phyloP scores from a whole-genome alignment of 1,140 invertebrate genomes.

The Drosophila sulfurigaster region DNA sequence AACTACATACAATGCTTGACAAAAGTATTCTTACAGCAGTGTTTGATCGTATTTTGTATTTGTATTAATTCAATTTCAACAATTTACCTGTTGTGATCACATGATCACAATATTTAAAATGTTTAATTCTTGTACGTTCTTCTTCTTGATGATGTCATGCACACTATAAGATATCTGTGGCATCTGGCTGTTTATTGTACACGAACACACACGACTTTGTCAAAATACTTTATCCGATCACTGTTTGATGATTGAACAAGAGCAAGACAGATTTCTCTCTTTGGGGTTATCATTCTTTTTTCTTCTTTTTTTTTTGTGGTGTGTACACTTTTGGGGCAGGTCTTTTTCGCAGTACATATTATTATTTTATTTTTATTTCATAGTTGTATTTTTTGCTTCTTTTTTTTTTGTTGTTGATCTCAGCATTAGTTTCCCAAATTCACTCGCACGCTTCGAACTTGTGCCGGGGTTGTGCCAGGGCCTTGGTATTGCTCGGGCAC shows the following conservation, averaged over 20 bases:
- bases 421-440: constrained; percentile 26
- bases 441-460: constrained; percentile 44
- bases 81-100: too few relatives aligned
- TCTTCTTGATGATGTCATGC: too few relatives aligned
- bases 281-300: constrained; percentile 9
- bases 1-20: constrained; percentile 56
- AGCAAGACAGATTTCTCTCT: constrained; percentile 32
- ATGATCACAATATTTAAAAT: too few relatives aligned
- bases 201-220: too few relatives aligned
- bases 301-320: neutral
- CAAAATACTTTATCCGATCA: too few relatives aligned
- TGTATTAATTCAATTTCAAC: too few relatives aligned
- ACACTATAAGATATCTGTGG: too few relatives aligned
- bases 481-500: constrained; percentile 35
- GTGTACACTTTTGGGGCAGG: constrained; percentile 37
- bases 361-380: constrained; percentile 28
- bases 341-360: constrained; percentile 29
- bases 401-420: constrained; percentile 1
- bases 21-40: too few relatives aligned
- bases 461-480: constrained; percentile 43
- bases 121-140: too few relatives aligned
- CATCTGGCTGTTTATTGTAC: too few relatives aligned
- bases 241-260: constrained; percentile 8
- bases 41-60: too few relatives aligned
- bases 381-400: neutral